These are phyloP conservation scores for Phasia obesa DNA, from an alignment of 2,888 invertebrate species.

Conservation along the genomic window DNA sequence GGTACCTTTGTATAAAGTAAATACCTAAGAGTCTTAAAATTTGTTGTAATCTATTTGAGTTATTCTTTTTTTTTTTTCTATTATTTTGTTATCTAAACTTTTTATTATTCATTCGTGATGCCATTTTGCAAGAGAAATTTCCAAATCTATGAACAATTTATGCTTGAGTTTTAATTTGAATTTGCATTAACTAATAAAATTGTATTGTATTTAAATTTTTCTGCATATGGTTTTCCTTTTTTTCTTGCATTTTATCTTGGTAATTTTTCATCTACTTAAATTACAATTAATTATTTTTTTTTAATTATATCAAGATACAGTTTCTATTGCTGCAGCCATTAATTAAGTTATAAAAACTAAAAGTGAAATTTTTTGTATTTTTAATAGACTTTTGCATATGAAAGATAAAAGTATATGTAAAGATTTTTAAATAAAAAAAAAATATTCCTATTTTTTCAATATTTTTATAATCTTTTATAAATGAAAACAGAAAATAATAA, in stretches of 20 bases:
- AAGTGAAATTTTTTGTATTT: slow-evolving; percentile 18
- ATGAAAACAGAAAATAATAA: too few species aligned
- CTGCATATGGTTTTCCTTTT: background rate
- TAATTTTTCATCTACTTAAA: slow-evolving; percentile 16
- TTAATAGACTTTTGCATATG: background rate
- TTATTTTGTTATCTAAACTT: background rate
- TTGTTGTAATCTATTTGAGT: too few species aligned
- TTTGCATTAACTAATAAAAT: slow-evolving; percentile 35
- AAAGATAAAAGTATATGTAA: too few species aligned
- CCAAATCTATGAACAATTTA: slow-evolving; percentile 26
- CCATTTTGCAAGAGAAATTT: slow-evolving; percentile 34
- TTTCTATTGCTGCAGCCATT: background rate
- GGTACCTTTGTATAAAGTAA: too few species aligned
- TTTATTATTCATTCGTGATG: slow-evolving; percentile 8
- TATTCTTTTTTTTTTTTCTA: too few species aligned
- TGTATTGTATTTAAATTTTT: slow-evolving; percentile 48
- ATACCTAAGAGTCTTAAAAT: too few species aligned
- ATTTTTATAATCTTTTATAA: too few species aligned
- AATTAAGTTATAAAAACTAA: slow-evolving; percentile 2
- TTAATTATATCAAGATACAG: slow-evolving; percentile 35
- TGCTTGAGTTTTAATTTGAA: slow-evolving; percentile 4
- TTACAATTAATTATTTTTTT: slow-evolving; percentile 43
- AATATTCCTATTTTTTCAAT: too few species aligned
- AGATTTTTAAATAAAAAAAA: too few species aligned
- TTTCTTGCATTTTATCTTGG: background rate